phyloP scores from a whole-genome alignment of 2,888 invertebrate genomes.

The Stratiomys singularior region DNA sequence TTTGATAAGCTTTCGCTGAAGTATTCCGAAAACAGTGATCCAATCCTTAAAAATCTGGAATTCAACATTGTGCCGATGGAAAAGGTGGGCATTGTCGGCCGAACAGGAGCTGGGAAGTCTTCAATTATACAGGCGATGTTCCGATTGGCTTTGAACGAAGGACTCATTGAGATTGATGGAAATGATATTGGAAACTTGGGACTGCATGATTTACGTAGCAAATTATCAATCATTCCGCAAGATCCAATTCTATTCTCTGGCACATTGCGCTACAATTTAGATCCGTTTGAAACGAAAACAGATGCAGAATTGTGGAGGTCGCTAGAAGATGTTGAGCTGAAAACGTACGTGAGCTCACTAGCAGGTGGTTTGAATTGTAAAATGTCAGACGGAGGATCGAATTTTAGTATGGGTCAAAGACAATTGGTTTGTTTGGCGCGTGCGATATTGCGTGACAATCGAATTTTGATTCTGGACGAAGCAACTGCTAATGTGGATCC shows the following conservation, averaged over 20 bases:
- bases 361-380: constrained; percentile 70
- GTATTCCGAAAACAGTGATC: constrained; percentile 73
- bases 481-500: constrained; percentile 88
- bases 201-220: constrained; percentile 67
- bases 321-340: constrained; percentile 71
- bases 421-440: constrained; percentile 84
- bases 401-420: constrained; percentile 83
- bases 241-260: constrained; percentile 76
- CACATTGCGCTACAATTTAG: constrained; percentile 73
- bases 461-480: constrained; percentile 73
- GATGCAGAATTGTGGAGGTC: constrained; percentile 79
- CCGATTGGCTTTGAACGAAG: constrained; percentile 46
- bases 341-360: constrained; percentile 61
- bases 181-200: constrained; percentile 40
- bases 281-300: constrained; percentile 74
- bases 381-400: constrained; percentile 78
- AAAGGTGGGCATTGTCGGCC: constrained; percentile 80
- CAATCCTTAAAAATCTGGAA: constrained; percentile 75
- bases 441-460: constrained; percentile 74
- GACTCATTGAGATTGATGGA: constrained; percentile 47
- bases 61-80: constrained; percentile 65
- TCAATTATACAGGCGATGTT: constrained; percentile 68
- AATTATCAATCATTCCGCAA: constrained; percentile 74
- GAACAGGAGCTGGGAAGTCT: constrained; percentile 85
- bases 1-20: constrained; percentile 73